phyloP scores from a whole-genome alignment of 2,113 vertebrate species.

The Marmota flaviventris region DNA sequence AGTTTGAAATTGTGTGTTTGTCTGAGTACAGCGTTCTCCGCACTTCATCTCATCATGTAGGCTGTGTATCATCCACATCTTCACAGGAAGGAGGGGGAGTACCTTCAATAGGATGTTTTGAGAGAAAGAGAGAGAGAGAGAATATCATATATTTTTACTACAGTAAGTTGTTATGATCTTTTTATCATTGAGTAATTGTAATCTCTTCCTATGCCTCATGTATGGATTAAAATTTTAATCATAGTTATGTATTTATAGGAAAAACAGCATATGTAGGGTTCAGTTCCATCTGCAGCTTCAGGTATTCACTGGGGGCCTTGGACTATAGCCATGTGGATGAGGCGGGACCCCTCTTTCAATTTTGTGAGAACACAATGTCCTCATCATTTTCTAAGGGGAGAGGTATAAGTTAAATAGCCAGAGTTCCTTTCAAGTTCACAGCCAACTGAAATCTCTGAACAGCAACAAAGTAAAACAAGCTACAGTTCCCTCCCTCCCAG shows the following conservation, averaged over 20 bases:
- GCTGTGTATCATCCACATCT: neutral
- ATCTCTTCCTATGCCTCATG: neutral
- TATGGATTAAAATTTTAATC: neutral
- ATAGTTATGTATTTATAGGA: neutral
- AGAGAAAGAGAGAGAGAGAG: neutral
- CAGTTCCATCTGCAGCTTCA: neutral
- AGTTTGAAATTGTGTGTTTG: neutral
- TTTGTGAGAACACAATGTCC: neutral
- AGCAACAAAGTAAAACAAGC: neutral
- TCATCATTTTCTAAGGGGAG: slow-evolving; percentile 6
- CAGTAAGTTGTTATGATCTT: neutral
- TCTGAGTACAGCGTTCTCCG: neutral
- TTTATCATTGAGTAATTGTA: neutral
- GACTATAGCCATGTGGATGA: neutral
- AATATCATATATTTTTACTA: neutral
- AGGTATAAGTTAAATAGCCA: neutral
- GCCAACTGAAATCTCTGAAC: neutral
- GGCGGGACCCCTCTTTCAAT: neutral
- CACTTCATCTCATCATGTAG: neutral
- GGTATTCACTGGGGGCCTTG: neutral
- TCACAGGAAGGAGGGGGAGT: neutral
- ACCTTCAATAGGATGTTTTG: neutral
- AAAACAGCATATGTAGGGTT: neutral
- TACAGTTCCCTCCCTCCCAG: neutral
- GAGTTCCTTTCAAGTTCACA: neutral